A percentile compares a stretch with the other conserved stretches of the same genome.
phyloP scores from a whole-genome alignment of 37 sponge, comb jelly and placozoan genomes.

The Diacarnus erythraeanus region DNA sequence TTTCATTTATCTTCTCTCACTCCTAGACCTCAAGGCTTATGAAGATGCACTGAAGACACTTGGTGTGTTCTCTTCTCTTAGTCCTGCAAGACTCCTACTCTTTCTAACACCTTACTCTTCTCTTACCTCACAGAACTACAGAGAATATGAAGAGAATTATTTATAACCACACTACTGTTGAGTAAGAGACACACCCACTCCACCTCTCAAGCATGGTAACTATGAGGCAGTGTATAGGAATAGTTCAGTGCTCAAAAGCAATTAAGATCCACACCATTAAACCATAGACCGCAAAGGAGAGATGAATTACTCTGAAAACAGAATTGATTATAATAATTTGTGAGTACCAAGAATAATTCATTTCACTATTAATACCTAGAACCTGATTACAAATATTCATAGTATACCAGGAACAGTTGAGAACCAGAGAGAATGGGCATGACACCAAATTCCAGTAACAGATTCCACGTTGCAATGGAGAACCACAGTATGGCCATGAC shows the following conservation, averaged over 20 bases:
- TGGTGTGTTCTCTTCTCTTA: conserved; percentile 30
- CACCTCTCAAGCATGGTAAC: conserved; percentile 9
- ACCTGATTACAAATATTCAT: too few species aligned
- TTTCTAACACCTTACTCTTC: neutral
- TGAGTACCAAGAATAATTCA: too few species aligned
- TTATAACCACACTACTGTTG: conserved; percentile 12
- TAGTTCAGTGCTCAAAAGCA: conserved; percentile 22
- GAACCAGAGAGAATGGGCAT: neutral
- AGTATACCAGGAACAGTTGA: too few species aligned
- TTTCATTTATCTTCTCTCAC: conserved; percentile 34
- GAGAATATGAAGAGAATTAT: conserved; percentile 40
- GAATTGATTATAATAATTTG: too few species aligned
- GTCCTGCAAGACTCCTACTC: conserved; percentile 26
- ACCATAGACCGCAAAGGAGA: neutral
- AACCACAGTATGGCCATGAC: too few species aligned
- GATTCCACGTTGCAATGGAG: neutral
- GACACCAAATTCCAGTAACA: neutral
- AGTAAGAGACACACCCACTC: too few species aligned
- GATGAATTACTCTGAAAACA: neutral
- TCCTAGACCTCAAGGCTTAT: conserved; percentile 43
- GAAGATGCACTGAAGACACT: conserved; percentile 28
- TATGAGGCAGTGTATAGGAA: conserved; percentile 39
- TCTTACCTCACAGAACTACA: conserved; percentile 11
- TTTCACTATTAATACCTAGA: too few species aligned
- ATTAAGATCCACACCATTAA: conserved; percentile 35